These are phyloP conservation scores for Rhinella marina DNA, from an alignment of 2,797 vertebrate species.

Conservation along the genomic window DNA sequence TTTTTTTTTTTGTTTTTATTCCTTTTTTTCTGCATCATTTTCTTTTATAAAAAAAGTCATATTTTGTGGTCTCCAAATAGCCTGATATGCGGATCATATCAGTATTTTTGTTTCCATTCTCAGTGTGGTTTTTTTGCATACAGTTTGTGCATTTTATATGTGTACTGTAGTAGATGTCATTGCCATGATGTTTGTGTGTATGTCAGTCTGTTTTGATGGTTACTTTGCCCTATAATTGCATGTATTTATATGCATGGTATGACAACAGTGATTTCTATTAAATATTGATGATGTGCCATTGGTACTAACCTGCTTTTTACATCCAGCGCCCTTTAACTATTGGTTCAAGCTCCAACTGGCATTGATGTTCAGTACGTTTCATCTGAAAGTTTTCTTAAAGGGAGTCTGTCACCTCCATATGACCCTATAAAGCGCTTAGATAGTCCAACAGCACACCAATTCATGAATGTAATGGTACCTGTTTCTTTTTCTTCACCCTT, in stretches of 20 bases:
- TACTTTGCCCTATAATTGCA: constrained; percentile 41
- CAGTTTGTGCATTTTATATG: constrained; percentile 12
- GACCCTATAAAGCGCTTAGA: too few species aligned
- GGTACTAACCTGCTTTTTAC: constrained; percentile 60
- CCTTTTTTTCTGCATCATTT: constrained; percentile 21
- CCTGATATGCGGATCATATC: constrained; percentile 14
- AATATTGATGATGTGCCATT: not conserved
- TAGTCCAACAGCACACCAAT: too few species aligned
- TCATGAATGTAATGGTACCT: too few species aligned
- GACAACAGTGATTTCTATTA: not conserved
- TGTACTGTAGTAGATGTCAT: constrained; percentile 1
- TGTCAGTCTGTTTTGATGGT: not conserved
- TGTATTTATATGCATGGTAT: constrained; percentile 41
- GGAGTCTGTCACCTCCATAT: too few species aligned
- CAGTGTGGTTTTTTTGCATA: constrained; percentile 18
- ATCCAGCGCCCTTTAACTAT: constrained; percentile 22
- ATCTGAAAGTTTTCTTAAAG: too few species aligned
- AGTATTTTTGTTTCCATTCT: not conserved
- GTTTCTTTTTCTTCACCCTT: too few species aligned
- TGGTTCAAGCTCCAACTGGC: not conserved
- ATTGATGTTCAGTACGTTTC: not conserved
- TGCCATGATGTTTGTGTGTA: constrained; percentile 9
- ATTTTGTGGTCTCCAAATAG: constrained; percentile 18
- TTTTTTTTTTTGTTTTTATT: not conserved
- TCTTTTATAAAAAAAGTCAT: not conserved